A percentile compares a stretch with the other conserved stretches of the same genome.
phyloP scores from a whole-genome alignment of 1,140 invertebrate genomes.

The Anastrepha obliqua region DNA sequence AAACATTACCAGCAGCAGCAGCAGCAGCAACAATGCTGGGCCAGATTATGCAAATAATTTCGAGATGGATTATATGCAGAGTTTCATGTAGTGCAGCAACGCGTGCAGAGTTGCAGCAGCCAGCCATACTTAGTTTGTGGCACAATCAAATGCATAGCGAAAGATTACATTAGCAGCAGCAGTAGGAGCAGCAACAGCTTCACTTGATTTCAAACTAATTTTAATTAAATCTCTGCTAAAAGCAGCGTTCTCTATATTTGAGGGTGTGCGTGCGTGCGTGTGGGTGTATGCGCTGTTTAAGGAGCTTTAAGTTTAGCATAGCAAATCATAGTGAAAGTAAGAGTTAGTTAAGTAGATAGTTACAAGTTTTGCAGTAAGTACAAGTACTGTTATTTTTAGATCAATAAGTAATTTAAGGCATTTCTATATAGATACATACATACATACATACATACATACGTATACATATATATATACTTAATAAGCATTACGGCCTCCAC shows the following conservation, averaged over 20 bases:
- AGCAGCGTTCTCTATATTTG: background rate
- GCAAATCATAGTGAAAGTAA: background rate
- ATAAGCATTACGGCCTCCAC: background rate
- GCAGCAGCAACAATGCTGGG: constrained; percentile 23
- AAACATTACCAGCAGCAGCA: background rate
- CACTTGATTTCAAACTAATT: background rate
- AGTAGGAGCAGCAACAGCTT: background rate
- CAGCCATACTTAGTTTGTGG: background rate
- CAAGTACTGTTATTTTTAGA: background rate
- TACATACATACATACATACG: too few relatives aligned
- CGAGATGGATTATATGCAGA: constrained; percentile 69
- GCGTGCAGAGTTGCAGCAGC: background rate
- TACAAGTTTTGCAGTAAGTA: background rate
- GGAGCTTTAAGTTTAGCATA: constrained; percentile 19
- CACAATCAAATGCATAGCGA: background rate
- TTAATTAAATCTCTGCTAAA: constrained; percentile 14
- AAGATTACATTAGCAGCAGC: background rate
- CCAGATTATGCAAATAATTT: constrained; percentile 67
- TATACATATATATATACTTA: background rate
- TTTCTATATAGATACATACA: background rate
- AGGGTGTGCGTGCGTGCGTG: too few relatives aligned
- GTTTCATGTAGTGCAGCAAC: constrained; percentile 62
- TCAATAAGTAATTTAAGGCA: background rate
- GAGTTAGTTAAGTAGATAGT: background rate
- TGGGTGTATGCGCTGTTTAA: too few relatives aligned